Percentiles rank a stretch among this genome's conserved stretches.
These are phyloP conservation scores for Drosophila mettleri DNA, from an alignment of 2,888 invertebrate genomes.

Conservation along the genomic window DNA sequence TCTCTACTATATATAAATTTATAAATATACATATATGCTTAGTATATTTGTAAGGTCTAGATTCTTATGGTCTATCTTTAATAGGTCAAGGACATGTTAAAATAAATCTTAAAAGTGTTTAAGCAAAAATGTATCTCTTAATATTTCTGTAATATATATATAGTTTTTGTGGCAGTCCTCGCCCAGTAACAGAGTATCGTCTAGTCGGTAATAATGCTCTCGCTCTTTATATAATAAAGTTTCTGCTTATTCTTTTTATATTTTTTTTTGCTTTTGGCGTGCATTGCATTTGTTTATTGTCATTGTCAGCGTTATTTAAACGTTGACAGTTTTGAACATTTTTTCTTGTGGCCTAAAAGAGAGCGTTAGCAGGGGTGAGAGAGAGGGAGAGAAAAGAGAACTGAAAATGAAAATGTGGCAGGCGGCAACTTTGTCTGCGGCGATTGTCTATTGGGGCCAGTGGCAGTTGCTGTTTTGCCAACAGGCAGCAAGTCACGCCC, in stretches of 20 bases:
- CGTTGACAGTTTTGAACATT: constrained; percentile 69
- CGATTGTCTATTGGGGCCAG: constrained; percentile 38
- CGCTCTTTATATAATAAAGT: constrained; percentile 35
- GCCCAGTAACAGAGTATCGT: not conserved
- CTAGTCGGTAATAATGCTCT: not conserved
- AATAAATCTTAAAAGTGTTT: too few species aligned
- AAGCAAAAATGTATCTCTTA: too few species aligned
- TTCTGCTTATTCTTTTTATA: constrained; percentile 35
- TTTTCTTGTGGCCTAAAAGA: constrained; percentile 29
- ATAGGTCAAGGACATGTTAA: too few species aligned
- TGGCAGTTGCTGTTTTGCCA: constrained; percentile 10
- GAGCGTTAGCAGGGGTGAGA: not conserved
- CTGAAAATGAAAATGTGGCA: constrained; percentile 44
- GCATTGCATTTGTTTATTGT: constrained; percentile 76
- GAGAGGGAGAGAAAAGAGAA: not conserved
- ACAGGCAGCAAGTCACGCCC: not conserved
- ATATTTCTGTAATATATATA: too few species aligned
- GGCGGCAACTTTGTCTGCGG: constrained; percentile 50
- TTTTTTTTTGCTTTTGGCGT: constrained; percentile 31
- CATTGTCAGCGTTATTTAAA: constrained; percentile 78
- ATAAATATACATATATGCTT: too few species aligned
- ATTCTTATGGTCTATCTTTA: too few species aligned
- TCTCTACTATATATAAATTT: too few species aligned
- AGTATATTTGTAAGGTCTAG: too few species aligned
- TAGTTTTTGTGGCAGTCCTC: too few species aligned